Evolutionary conservation across 2,888 invertebrate genomes (phyloP).

Genomic region (Anthrax anthrax): DNA sequence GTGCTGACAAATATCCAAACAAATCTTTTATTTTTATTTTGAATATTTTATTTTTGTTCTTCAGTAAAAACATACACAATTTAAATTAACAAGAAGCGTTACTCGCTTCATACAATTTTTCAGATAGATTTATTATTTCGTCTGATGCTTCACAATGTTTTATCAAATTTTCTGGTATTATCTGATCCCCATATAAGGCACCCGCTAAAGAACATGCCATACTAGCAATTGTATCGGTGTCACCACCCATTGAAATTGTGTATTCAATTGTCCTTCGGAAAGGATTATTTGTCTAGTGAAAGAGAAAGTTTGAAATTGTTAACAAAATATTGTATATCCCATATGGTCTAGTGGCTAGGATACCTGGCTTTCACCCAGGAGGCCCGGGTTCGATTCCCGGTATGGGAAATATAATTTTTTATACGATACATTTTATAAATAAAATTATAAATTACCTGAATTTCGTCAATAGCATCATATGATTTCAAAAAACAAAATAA

Average conservation of each 20-base stretch:
- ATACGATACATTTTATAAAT: too few species aligned
- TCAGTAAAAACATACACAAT: too few species aligned
- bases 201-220: conserved; percentile 60
- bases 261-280: conserved; percentile 51
- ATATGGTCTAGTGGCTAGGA: conserved; percentile 37
- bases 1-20: too few species aligned
- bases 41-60: too few species aligned
- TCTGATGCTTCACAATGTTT: conserved; percentile 45
- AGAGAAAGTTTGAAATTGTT: neutral
- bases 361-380: conserved; percentile 37
- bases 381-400: conserved; percentile 82
- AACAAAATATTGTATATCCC: conserved; percentile 23
- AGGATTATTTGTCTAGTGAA: conserved; percentile 41
- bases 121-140: conserved; percentile 39
- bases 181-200: conserved; percentile 47
- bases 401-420: conserved; percentile 48
- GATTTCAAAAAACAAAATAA: conserved; percentile 52
- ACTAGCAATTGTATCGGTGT: conserved; percentile 62
- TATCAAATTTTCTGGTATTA: conserved; percentile 37
- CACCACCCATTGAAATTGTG: conserved; percentile 58
- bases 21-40: too few species aligned
- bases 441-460: conserved; percentile 35
- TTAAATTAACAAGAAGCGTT: too few species aligned
- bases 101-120: conserved; percentile 28
- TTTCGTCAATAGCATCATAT: conserved; percentile 35